phyloP scores from a whole-genome alignment of 1,140 invertebrate genomes.

The Drosophila jambulina region DNA sequence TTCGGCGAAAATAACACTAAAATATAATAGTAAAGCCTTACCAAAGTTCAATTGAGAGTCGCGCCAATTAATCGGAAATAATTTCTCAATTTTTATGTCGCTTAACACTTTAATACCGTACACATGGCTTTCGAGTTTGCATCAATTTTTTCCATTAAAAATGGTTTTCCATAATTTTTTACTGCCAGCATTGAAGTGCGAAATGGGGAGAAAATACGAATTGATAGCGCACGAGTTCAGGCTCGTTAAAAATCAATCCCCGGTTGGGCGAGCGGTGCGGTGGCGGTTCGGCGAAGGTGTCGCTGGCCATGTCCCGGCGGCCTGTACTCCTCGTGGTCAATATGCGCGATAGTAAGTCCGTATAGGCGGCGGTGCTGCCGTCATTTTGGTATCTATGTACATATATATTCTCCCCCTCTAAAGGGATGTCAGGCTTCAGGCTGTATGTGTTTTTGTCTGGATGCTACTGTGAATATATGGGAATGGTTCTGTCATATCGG shows the following conservation, averaged over 20 bases:
- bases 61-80: conserved; percentile 44
- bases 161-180: conserved; percentile 79
- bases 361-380: conserved; percentile 10
- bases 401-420: conserved; percentile 29
- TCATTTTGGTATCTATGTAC: conserved; percentile 40
- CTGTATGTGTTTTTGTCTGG: conserved; percentile 34
- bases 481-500: conserved; percentile 76
- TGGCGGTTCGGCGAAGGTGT: conserved; percentile 60
- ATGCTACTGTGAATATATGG: conserved; percentile 68
- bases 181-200: conserved; percentile 33
- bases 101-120: conserved; percentile 64
- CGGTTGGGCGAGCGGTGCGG: conserved; percentile 41
- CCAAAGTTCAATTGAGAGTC: neutral
- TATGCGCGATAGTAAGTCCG: conserved; percentile 71
- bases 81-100: conserved; percentile 54
- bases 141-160: conserved; percentile 71
- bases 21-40: conserved; percentile 2
- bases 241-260: conserved; percentile 84
- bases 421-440: conserved; percentile 25
- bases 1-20: neutral
- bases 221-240: conserved; percentile 48
- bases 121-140: conserved; percentile 54
- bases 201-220: conserved; percentile 31
- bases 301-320: conserved; percentile 41
- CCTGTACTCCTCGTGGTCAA: conserved; percentile 59